Evolutionary conservation across 2,113 vertebrate genomes (phyloP), one percentile per base, ranked within the genome.

Genomic region (Syngnathoides biaculeatus): DNA sequence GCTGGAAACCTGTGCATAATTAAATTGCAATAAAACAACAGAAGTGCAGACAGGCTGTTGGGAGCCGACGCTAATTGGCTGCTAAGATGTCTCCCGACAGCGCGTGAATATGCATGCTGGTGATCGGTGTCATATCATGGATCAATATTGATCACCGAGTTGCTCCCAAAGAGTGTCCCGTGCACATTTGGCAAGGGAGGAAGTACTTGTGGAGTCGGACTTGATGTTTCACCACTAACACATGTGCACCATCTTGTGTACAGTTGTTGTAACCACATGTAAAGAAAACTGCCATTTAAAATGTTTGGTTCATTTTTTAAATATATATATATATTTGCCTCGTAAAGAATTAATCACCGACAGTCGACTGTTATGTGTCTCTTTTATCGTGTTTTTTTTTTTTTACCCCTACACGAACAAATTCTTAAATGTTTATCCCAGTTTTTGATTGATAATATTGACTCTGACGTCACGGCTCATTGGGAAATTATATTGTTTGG

Each of bases 21-120:
- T 91, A 92, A 92, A 92, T 90, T 91, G 89, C 91, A 91, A 91
- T 92, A 92, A 93, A 91, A 91, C 90, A 92, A 92, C 88, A 91
- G 89, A 90, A 91, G 89, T 86, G 86, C 78, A 83, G 89, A 91
- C 90, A 91, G 88, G 90, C 81, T 86, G 89, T 91, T 90, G 85
- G 85, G 67, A 88, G 81, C 78, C 85, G 87, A 81, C 86, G 85
- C 26, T 90, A 91, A 91, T 89, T 88, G 89, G 87, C 88, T 85
- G 77, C 81, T 89, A 72, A 71, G 58, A 75, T 67, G 64, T 52
- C 47, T 30, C 47, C 27, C n/a, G 47, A 8, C 19, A 13, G 22
- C 40, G 30, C 15, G 27, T 45, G 27, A 35, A 45, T 47, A 22
- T 48, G 14, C 42, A 45, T 64, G 7, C 13, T 64, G 22, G 8